Conservation (phyloP, 2,113 vertebrate species). For the Clarias magur region DNA sequence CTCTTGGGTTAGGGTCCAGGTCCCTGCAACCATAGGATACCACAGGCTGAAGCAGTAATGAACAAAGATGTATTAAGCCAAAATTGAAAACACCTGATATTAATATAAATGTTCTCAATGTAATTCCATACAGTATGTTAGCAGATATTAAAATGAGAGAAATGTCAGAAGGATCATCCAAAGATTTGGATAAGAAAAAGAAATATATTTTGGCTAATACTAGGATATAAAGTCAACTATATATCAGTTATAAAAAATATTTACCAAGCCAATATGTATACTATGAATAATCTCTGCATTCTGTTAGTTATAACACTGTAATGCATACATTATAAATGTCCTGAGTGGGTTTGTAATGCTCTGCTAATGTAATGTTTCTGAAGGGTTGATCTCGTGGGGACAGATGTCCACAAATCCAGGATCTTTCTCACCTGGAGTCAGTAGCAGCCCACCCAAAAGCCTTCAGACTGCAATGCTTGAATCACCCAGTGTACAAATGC, state of each 20-base stretch:
- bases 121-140: not conserved
- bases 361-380: not conserved
- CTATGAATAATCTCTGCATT: not conserved
- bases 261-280: not conserved
- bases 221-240: too few species aligned
- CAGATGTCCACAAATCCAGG: constrained; percentile 56
- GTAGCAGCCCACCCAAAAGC: constrained; percentile 46
- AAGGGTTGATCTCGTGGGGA: constrained; percentile 17
- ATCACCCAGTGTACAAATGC: constrained; percentile 59
- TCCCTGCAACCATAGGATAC: too few species aligned
- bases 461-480: constrained; percentile 46
- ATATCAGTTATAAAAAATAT: too few species aligned
- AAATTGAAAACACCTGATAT: not conserved
- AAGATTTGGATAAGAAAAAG: not conserved
- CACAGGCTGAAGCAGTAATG: too few species aligned
- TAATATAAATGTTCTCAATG: not conserved
- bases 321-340: not conserved
- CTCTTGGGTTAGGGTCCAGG: too few species aligned
- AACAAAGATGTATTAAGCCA: not conserved
- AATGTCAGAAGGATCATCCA: not conserved
- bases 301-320: not conserved
- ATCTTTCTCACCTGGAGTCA: constrained; percentile 44
- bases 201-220: not conserved
- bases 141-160: not conserved
- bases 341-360: not conserved